phyloP scores from a whole-genome alignment of 2,797 vertebrate species.

The Cyclura pinguis region DNA sequence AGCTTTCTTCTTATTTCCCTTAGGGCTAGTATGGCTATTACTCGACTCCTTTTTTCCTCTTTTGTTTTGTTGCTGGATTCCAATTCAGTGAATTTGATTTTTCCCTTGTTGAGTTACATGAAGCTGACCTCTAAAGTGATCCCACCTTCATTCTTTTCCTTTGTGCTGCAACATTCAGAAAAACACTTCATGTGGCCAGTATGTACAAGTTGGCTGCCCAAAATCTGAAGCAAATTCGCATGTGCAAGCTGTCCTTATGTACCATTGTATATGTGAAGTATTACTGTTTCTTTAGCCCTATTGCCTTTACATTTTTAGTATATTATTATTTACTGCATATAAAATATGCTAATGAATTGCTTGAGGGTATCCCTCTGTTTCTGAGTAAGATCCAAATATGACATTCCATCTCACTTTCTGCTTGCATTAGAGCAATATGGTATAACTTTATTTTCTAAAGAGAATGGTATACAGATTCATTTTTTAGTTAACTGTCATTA shows the following conservation, averaged over 20 bases:
- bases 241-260: constrained; percentile 30
- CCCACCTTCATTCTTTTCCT: neutral
- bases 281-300: constrained; percentile 14
- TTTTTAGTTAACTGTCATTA: neutral
- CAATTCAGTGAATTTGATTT: fast-evolving
- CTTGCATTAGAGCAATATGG: constrained; percentile 25
- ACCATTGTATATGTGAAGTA: constrained; percentile 18
- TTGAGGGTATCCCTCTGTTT: neutral
- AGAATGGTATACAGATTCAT: constrained; percentile 20
- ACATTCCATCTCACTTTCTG: constrained; percentile 32
- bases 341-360: constrained; percentile 48
- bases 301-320: constrained; percentile 48
- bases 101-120: neutral
- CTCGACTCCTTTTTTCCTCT: neutral
- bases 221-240: constrained; percentile 27
- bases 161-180: constrained; percentile 33
- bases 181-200: constrained; percentile 42
- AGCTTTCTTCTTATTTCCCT: neutral
- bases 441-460: constrained; percentile 31
- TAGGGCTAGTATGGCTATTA: neutral
- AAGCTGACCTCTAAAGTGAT: neutral
- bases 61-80: constrained; percentile 14
- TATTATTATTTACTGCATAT: constrained; percentile 50
- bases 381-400: constrained; percentile 22
- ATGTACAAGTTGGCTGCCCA: constrained; percentile 34